These are phyloP conservation scores for Radopholus similis DNA, from an alignment of 1,140 invertebrate species.

Conservation along the genomic window DNA sequence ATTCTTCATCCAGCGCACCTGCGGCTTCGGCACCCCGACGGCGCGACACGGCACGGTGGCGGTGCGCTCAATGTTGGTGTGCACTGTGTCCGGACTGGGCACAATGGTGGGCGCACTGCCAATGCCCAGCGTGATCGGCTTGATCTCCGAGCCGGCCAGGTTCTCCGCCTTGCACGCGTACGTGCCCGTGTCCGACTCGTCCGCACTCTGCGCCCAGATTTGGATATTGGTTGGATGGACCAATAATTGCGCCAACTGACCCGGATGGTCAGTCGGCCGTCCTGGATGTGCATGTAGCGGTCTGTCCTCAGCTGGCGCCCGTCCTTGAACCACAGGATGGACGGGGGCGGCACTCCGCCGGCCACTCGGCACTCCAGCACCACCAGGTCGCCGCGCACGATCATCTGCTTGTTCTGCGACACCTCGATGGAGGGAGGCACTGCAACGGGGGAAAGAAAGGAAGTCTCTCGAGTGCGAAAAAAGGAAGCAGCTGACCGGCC, in stretches of 20 bases:
- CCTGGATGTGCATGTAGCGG: constrained; percentile 24
- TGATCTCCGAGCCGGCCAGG: constrained; percentile 61
- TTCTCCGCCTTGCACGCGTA: constrained; percentile 64
- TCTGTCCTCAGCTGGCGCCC: constrained; percentile 47
- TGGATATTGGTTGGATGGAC: background rate
- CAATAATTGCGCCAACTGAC: constrained; percentile 15
- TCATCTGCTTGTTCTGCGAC: constrained; percentile 57
- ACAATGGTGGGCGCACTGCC: constrained; percentile 62
- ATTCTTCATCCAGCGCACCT: constrained; percentile 54
- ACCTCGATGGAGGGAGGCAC: constrained; percentile 61
- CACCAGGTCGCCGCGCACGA: constrained; percentile 51
- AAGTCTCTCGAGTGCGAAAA: background rate
- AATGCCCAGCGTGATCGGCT: constrained; percentile 59
- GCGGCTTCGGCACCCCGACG: constrained; percentile 56
- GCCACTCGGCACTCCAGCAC: constrained; percentile 51
- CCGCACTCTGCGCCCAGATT: constrained; percentile 45
- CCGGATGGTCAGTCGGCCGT: constrained; percentile 34
- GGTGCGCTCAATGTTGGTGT: constrained; percentile 62
- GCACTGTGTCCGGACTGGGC: constrained; percentile 51
- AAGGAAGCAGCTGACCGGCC: constrained; percentile 34
- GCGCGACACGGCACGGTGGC: constrained; percentile 57
- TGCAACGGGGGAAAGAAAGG: constrained; percentile 35
- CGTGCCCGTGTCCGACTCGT: constrained; percentile 57
- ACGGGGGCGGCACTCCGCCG: constrained; percentile 61
- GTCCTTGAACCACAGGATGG: constrained; percentile 63